Percentiles rank a stretch among this genome's conserved stretches.
These are phyloP conservation scores for Andrena minutula DNA, from an alignment of 2,888 invertebrate species.

Conservation along the genomic window DNA sequence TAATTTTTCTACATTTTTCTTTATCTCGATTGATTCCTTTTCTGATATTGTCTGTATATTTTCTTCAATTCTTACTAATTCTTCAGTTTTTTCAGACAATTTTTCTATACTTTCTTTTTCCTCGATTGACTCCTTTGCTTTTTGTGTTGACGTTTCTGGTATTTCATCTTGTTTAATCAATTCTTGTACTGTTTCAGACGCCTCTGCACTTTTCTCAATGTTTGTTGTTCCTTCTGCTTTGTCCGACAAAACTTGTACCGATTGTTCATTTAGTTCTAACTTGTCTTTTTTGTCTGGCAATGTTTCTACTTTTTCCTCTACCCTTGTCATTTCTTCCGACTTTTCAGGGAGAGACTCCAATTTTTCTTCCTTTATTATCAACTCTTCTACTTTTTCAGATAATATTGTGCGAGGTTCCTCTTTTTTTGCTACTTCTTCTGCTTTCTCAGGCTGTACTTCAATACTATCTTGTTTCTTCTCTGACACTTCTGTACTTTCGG, in stretches of 20 bases:
- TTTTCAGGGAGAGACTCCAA: not conserved
- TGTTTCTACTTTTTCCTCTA: conserved; percentile 10
- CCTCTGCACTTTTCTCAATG: not conserved
- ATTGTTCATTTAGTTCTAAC: conserved; percentile 5
- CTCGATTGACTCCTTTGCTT: not conserved
- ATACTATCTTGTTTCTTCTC: not conserved
- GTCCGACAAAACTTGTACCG: not conserved
- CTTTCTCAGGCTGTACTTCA: not conserved
- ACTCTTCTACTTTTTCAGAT: conserved; percentile 8
- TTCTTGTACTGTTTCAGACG: not conserved
- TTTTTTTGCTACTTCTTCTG: not conserved
- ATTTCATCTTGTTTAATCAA: not conserved
- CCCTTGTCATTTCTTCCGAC: not conserved
- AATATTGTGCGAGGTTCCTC: not conserved
- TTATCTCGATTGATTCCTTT: not conserved
- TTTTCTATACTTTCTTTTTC: not conserved
- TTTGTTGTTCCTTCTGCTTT: not conserved
- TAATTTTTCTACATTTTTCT: not conserved
- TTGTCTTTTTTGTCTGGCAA: not conserved
- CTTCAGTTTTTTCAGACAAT: not conserved
- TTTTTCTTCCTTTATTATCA: conserved; percentile 23
- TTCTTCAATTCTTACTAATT: not conserved
- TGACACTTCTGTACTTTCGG: not conserved
- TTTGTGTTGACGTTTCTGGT: not conserved
- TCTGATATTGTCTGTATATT: not conserved